Evolutionary conservation across 2,888 invertebrate genomes (phyloP), one percentile per base, ranked within the genome.

Genomic region (Cryptus armator): DNA sequence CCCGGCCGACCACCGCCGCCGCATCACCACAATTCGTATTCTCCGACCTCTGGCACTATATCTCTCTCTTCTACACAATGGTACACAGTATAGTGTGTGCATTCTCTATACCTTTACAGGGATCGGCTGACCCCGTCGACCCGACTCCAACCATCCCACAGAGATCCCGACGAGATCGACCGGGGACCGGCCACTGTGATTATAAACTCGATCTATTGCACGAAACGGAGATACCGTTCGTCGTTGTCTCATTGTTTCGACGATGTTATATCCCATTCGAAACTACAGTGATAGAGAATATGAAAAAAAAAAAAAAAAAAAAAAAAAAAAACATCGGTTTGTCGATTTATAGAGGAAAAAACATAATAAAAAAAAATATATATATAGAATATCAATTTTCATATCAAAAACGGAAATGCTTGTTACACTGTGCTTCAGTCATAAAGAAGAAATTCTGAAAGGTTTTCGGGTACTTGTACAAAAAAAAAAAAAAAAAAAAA

Each of bases 21-120:
- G 85, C 72, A 86, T 86, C 81, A 87, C 88, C 81, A 86, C 85
- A 89, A 88, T 90, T 88, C 86, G 76, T 83, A 85, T 86, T 86
- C 77, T 66, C 71, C 79, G 64, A 71, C 51, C 82, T 67, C 71
- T 19, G 56, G 5, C 83, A 43, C 78, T 80, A 62, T 76, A 51
- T 67, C 71, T 71, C 70, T 44, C 59, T 43, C 56, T n/a, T 24
- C 19, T 51, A 43, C 53, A 37, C 51, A 68, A 59, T 64, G 56
- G 4, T 64, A 44, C 51, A 77, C 48, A 67, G 64, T 80, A 48
- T 62, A 82, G 78, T 51, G 19, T 51, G 19, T 37, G 46, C 68
- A 76, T 72, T 43, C 62, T 67, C 72, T 71, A 56, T 64, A 75
- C 79, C 66, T 24, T 56, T 62, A 12, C 81, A 70, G 66, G 44